phyloP scores from a whole-genome alignment of 2,888 invertebrate genomes.

The Lasioglossum calceatum region DNA sequence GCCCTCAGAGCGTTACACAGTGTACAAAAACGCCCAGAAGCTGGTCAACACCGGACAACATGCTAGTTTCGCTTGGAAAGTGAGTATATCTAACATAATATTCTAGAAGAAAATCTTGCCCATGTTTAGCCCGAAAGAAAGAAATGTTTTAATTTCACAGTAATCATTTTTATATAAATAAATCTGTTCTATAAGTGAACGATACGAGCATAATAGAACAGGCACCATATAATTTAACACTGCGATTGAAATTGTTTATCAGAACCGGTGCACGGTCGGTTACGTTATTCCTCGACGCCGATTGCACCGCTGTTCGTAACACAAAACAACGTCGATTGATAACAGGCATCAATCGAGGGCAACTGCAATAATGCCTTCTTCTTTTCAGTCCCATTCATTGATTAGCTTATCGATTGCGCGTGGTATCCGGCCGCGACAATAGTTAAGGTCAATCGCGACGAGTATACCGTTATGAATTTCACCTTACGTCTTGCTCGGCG shows the following conservation, averaged over 20 bases:
- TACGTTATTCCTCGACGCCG: slow-evolving; percentile 30
- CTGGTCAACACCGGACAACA: too few relatives aligned
- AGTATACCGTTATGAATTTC: slow-evolving; percentile 51
- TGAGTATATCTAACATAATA: too few relatives aligned
- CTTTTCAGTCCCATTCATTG: slow-evolving; percentile 34
- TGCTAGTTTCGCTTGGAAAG: too few relatives aligned
- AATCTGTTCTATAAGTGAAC: background rate
- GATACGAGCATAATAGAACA: background rate
- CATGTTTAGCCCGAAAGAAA: too few relatives aligned
- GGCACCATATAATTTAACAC: background rate
- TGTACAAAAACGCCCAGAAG: too few relatives aligned
- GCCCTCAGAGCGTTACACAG: too few relatives aligned
- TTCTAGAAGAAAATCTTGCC: too few relatives aligned
- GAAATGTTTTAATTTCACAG: too few relatives aligned
- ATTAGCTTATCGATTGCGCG: slow-evolving; percentile 56
- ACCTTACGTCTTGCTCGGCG: slow-evolving; percentile 22
- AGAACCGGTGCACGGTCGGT: slow-evolving; percentile 9
- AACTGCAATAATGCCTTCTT: slow-evolving; percentile 30
- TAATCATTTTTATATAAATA: too few relatives aligned
- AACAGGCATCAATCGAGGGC: slow-evolving; percentile 36
- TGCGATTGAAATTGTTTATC: slow-evolving; percentile 1
- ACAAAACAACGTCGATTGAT: slow-evolving; percentile 34
- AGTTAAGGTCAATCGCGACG: slow-evolving; percentile 51
- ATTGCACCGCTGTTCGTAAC: slow-evolving; percentile 21
- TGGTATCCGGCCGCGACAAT: slow-evolving; percentile 30